A percentile compares a stretch with the other conserved stretches of the same genome.
Conservation (phyloP, 1,140 invertebrate species). For the Heliothis subflexa region DNA sequence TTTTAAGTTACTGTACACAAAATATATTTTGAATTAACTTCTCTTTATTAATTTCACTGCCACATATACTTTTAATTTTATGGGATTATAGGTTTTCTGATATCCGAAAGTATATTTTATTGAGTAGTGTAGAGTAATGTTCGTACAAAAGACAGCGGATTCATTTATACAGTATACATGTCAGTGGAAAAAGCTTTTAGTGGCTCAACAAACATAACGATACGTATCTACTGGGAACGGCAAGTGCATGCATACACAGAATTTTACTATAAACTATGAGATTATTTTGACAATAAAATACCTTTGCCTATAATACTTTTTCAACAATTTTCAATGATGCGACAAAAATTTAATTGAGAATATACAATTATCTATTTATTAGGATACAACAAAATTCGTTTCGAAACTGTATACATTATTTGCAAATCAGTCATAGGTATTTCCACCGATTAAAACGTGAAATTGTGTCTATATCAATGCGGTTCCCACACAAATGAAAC, state of each 20-base stretch:
- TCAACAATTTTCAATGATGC: too few species aligned
- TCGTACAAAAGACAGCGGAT: slow-evolving; percentile 51
- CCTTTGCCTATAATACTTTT: background rate
- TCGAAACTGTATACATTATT: too few species aligned
- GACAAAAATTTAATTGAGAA: too few species aligned
- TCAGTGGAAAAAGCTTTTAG: slow-evolving; percentile 77
- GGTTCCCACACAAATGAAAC: background rate
- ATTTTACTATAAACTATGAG: slow-evolving; percentile 34
- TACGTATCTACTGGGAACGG: slow-evolving; percentile 72
- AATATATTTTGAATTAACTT: background rate
- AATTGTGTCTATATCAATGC: too few species aligned
- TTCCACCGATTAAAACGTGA: too few species aligned
- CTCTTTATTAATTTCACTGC: too few species aligned
- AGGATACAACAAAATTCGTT: too few species aligned
- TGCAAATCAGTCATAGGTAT: too few species aligned
- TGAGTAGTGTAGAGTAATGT: background rate
- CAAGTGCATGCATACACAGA: slow-evolving; percentile 50
- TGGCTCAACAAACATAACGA: slow-evolving; percentile 56
- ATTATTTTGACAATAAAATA: background rate
- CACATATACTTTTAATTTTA: too few species aligned
- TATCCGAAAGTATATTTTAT: background rate
- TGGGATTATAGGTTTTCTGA: background rate
- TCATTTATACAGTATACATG: slow-evolving; percentile 74
- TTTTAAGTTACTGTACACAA: background rate
- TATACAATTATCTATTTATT: too few species aligned